Conservation (phyloP, 64 coral and sea anemone species). For the Cladopsammia gracilis region DNA sequence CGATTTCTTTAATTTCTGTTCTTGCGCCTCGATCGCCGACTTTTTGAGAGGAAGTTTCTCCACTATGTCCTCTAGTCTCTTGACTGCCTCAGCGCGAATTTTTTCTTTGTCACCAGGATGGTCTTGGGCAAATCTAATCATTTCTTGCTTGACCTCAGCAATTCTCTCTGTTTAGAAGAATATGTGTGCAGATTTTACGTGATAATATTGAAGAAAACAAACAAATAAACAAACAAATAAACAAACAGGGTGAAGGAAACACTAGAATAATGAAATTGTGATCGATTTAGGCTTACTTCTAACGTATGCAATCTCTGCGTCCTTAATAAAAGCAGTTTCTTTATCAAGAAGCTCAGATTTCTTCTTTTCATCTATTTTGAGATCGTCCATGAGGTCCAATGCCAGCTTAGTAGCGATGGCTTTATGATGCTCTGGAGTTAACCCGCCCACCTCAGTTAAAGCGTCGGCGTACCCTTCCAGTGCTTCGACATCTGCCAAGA, state of each 20-base stretch:
- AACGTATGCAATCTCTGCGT: conserved; percentile 81
- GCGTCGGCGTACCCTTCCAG: conserved; percentile 87
- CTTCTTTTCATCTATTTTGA: conserved; percentile 58
- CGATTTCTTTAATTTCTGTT: conserved; percentile 82
- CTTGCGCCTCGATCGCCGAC: conserved; percentile 74
- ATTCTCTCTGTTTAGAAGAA: conserved; percentile 69
- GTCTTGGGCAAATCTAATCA: conserved; percentile 89
- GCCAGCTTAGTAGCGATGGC: conserved; percentile 92
- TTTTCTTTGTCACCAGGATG: conserved; percentile 81
- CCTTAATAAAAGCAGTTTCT: conserved; percentile 86
- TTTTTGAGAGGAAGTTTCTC: conserved; percentile 83
- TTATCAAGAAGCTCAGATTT: conserved; percentile 69
- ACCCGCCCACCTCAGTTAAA: conserved; percentile 82
- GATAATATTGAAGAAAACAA: too few species aligned
- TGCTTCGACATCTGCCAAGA: conserved; percentile 70
- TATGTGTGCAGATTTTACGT: background rate
- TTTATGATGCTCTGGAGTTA: conserved; percentile 88
- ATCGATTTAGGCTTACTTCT: conserved; percentile 60
- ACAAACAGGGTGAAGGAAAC: background rate
- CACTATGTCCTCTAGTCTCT: conserved; percentile 80
- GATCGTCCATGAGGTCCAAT: conserved; percentile 84
- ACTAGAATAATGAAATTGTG: background rate
- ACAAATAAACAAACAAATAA: too few species aligned
- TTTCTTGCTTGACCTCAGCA: conserved; percentile 74
- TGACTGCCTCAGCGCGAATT: conserved; percentile 80